Percentiles rank a stretch among this genome's conserved stretches.
These are phyloP conservation scores for Pachyseris speciosa DNA, from an alignment of 64 coral and sea anemone genomes.

Conservation along the genomic window DNA sequence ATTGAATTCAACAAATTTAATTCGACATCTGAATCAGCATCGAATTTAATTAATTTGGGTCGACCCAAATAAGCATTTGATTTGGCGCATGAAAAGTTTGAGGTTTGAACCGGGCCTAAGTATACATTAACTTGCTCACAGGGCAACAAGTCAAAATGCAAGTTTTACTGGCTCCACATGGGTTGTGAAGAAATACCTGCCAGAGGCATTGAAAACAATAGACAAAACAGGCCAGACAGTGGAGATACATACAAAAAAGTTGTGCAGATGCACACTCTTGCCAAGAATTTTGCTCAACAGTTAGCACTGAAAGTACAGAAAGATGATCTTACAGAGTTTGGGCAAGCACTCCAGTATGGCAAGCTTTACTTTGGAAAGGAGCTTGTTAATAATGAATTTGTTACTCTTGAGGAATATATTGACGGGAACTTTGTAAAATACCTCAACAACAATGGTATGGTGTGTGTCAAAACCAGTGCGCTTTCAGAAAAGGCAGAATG, in stretches of 20 bases:
- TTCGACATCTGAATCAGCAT: too few species aligned
- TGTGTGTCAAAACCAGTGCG: conserved; percentile 24
- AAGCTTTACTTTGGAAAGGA: conserved; percentile 34
- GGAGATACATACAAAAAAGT: conserved; percentile 72
- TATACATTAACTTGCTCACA: conserved; percentile 24
- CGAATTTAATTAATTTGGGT: too few species aligned
- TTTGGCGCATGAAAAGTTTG: too few species aligned
- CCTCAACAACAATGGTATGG: conserved; percentile 57
- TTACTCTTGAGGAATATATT: conserved; percentile 62
- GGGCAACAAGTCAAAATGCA: conserved; percentile 53
- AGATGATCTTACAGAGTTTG: conserved; percentile 55
- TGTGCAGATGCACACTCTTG: conserved; percentile 62
- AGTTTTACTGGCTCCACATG: conserved; percentile 40
- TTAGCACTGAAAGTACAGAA: conserved; percentile 53
- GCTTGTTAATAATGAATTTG: conserved; percentile 19
- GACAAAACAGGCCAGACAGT: conserved; percentile 52
- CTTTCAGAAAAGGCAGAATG: conserved; percentile 44
- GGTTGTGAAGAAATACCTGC: conserved; percentile 65
- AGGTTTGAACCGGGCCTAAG: too few species aligned
- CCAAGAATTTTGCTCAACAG: conserved; percentile 75
- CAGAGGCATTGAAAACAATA: conserved; percentile 50
- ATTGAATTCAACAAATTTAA: too few species aligned
- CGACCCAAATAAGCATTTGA: too few species aligned
- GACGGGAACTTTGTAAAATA: conserved; percentile 59
- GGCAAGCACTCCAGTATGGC: conserved; percentile 33